Conservation (phyloP, 37 sponge, comb jelly and placozoan genomes). For the Geodia barretti region DNA sequence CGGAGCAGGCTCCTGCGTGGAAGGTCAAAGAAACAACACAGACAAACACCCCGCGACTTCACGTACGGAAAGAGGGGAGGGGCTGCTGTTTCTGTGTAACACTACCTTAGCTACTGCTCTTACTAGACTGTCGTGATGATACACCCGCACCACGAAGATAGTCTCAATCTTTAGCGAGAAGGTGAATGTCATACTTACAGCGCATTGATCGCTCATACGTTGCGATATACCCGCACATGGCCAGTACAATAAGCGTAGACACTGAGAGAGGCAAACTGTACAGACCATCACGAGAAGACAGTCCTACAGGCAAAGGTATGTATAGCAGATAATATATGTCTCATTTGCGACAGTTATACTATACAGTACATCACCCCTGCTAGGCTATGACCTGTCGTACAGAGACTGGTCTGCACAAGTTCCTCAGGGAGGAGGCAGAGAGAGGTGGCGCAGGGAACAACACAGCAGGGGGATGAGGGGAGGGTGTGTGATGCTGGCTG, state of each 20-base stretch:
- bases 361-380: too few species aligned
- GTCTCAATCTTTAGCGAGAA: not conserved
- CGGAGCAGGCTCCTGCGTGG: constrained; percentile 39
- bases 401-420: constrained; percentile 38
- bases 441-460: too few species aligned
- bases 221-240: too few species aligned
- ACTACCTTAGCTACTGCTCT: too few species aligned
- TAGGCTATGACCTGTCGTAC: too few species aligned
- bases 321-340: too few species aligned
- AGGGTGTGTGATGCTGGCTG: constrained; percentile 54
- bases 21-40: not conserved
- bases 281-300: not conserved
- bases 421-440: too few species aligned
- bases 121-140: too few species aligned
- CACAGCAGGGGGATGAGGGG: not conserved
- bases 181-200: not conserved
- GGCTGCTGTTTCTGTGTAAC: too few species aligned
- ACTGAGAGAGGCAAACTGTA: constrained; percentile 37
- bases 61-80: not conserved
- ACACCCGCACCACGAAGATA: not conserved
- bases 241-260: constrained; percentile 55
- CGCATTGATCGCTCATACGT: too few species aligned
- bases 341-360: too few species aligned
- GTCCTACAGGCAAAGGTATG: constrained; percentile 55
- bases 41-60: too few species aligned